These are phyloP conservation scores for Pelosia muscerda DNA, from an alignment of 2,888 invertebrate species.

Conservation along the genomic window DNA sequence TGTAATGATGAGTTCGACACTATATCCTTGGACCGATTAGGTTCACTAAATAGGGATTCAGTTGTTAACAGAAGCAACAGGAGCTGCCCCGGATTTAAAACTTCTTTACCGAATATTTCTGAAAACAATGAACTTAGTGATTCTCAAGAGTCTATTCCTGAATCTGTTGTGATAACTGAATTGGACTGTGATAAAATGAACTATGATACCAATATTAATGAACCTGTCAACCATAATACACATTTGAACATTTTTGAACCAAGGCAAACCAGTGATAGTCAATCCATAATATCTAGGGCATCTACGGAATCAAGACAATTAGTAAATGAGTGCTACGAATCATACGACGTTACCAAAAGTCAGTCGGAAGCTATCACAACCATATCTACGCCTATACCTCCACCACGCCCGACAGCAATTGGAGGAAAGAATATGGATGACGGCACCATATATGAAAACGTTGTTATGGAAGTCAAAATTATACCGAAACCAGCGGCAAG, in stretches of 20 bases:
- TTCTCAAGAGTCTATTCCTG: slow-evolving; percentile 68
- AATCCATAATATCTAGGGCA: slow-evolving; percentile 62
- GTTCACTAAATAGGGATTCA: slow-evolving; percentile 78
- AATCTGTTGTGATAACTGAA: slow-evolving; percentile 63
- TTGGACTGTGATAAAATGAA: slow-evolving; percentile 58
- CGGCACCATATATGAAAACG: slow-evolving; percentile 75
- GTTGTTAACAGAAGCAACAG: slow-evolving; percentile 81
- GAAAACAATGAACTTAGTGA: slow-evolving; percentile 80
- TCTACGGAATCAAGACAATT: slow-evolving; percentile 69
- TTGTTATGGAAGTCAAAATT: slow-evolving; percentile 58
- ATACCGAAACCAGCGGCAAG: slow-evolving; percentile 76
- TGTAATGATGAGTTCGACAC: slow-evolving; percentile 84
- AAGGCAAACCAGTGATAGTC: slow-evolving; percentile 55
- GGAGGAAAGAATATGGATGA: slow-evolving; percentile 48
- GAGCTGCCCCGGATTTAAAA: slow-evolving; percentile 83
- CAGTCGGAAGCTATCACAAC: slow-evolving; percentile 42
- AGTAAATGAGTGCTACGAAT: slow-evolving; percentile 80
- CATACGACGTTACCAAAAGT: slow-evolving; percentile 68
- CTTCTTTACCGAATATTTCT: slow-evolving; percentile 81
- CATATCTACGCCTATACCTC: slow-evolving; percentile 66
- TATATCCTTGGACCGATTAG: slow-evolving; percentile 80
- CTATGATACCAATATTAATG: slow-evolving; percentile 48
- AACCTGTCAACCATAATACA: slow-evolving; percentile 68
- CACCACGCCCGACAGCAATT: slow-evolving; percentile 64
- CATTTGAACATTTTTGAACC: slow-evolving; percentile 75